Evolutionary conservation across 2,113 vertebrate genomes (phyloP).

Genomic region (Prunella himalayana): DNA sequence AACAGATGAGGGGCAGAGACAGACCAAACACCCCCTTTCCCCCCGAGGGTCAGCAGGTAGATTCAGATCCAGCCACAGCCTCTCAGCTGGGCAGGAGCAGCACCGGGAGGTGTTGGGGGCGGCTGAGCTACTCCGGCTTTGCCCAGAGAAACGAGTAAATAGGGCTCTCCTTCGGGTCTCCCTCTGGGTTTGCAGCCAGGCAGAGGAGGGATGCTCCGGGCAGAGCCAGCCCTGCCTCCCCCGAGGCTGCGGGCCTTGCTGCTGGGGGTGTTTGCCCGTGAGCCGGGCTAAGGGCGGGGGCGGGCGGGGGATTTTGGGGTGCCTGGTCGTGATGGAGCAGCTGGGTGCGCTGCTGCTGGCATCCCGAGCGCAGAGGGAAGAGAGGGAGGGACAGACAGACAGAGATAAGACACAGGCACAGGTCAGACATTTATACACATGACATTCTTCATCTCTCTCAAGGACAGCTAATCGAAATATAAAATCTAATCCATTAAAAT

Average conservation of each 20-base stretch:
- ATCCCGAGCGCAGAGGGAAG: background rate
- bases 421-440: background rate
- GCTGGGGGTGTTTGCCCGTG: background rate
- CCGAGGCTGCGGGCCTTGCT: background rate
- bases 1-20: background rate
- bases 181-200: background rate
- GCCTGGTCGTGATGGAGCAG: background rate
- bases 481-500: background rate
- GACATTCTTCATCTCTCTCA: background rate
- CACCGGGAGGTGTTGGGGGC: background rate
- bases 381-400: background rate
- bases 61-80: background rate
- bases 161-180: background rate
- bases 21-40: background rate
- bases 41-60: background rate
- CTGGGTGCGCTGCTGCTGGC: background rate
- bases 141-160: background rate
- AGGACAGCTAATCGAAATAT: background rate
- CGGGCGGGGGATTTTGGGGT: background rate
- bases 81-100: background rate
- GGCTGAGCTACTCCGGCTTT: background rate
- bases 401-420: background rate
- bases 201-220: background rate
- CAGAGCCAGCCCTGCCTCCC: background rate
- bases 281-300: too few relatives aligned